A percentile compares a stretch with the other conserved stretches of the same genome.
These are phyloP conservation scores for Dendrophyllia cribrosa DNA, from an alignment of 64 coral and sea anemone species.

Conservation along the genomic window DNA sequence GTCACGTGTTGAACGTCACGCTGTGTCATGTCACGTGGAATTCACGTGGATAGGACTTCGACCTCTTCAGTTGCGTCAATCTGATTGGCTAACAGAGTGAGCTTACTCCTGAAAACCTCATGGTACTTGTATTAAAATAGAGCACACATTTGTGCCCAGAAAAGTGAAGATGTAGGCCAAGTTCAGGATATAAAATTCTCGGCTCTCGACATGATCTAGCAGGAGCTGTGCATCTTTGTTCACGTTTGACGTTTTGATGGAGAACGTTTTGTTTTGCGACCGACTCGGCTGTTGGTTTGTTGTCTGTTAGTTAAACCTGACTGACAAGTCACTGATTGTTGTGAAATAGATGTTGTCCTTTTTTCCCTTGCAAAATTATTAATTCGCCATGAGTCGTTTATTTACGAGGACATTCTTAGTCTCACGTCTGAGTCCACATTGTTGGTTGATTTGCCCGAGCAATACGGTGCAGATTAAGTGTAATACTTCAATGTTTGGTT, in stretches of 20 bases:
- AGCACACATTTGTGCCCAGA: too few relatives aligned
- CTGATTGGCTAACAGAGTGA: constrained; percentile 9
- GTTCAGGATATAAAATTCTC: too few relatives aligned
- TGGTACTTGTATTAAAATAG: neutral
- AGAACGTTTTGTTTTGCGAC: too few relatives aligned
- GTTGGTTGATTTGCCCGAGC: neutral
- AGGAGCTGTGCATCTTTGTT: too few relatives aligned
- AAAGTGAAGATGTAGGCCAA: neutral
- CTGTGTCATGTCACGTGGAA: neutral
- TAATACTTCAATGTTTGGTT: constrained; percentile 73
- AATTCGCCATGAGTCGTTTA: constrained; percentile 18
- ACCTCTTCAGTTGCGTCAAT: constrained; percentile 19
- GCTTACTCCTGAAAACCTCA: neutral
- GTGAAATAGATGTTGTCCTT: neutral
- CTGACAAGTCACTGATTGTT: neutral
- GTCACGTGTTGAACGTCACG: neutral
- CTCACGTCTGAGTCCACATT: neutral
- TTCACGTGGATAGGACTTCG: neutral
- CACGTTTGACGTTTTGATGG: too few relatives aligned
- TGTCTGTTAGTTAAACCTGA: neutral
- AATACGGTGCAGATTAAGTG: neutral
- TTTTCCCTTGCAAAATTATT: neutral
- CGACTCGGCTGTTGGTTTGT: too few relatives aligned
- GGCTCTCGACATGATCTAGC: too few relatives aligned
- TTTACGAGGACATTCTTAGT: neutral